Evolutionary conservation across 2,113 vertebrate species (phyloP).

Genomic region (Plecturocebus donacophilus): DNA sequence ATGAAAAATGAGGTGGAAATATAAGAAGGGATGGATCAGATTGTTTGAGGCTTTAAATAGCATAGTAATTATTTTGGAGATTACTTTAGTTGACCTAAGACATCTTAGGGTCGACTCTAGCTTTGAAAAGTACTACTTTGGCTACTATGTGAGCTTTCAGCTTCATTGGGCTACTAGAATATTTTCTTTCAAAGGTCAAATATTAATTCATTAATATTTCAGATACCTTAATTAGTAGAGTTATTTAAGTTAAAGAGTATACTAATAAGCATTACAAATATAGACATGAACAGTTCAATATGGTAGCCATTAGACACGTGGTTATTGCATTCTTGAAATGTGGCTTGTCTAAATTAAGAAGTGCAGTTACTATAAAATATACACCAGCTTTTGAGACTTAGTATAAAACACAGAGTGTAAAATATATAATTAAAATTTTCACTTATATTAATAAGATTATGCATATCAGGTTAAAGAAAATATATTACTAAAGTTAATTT

Average conservation of each 20-base stretch:
- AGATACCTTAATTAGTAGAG: background rate
- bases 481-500: background rate
- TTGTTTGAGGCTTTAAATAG: background rate
- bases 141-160: background rate
- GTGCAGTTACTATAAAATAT: background rate
- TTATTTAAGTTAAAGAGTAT: background rate
- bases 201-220: background rate
- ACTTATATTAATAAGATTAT: background rate
- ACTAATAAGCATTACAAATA: background rate
- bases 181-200: background rate
- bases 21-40: background rate
- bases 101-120: too few relatives aligned
- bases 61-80: background rate
- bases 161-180: background rate
- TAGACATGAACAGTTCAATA: background rate
- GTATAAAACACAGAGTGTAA: background rate
- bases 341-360: background rate
- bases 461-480: background rate
- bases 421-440: background rate
- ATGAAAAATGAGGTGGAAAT: background rate
- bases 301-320: background rate
- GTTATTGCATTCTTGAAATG: background rate
- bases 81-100: too few relatives aligned
- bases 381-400: background rate
- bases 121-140: background rate